Evolutionary conservation across 2,888 invertebrate genomes (phyloP), one percentile per base, ranked within the genome.

Genomic region (Timema podura): DNA sequence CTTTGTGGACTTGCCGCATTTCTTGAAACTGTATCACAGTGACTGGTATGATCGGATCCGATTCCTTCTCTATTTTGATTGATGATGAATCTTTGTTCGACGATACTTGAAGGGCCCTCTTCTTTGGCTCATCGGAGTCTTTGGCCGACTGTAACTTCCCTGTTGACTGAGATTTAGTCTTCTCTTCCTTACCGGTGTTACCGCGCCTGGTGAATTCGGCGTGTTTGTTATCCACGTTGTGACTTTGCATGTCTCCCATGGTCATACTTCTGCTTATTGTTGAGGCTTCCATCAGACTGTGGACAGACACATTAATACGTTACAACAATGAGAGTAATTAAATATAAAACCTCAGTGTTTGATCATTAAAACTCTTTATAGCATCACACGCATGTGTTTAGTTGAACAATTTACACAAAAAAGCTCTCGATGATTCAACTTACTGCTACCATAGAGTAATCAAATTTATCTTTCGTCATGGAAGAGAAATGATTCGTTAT

Each of bases 221-320:
- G 9, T 6, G 6, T 15, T 61, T 61, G 30, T 30, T 45, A 11
- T 61, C 61, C 30, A 3, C 45, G 0, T 44, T 30, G 44, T 45
- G 61, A 44, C 45, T 61, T 44, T 61, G 44, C 3, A 61, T n/a
- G 13, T 61, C 61, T 5, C 61, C 61, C 61, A 61, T 61, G 2
- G 30, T 61, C 44, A 61, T 61, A 13, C 61, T 61, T n/a, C 61
- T 61, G 44, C 61, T 61, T 30, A 30, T 30, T 13, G 61, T 61
- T 30, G 61, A 45, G 11, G 61, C 30, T 13, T 61, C 44, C 44
- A 61, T 11, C 44, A 61, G 45, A 10, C 61, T 61, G 61, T 8
- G 15, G 30, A 30, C 3, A 15, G 16, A 57, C 8, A 13, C 51
- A 13, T 49, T 1, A 10, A n/a, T 49, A 49, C n/a, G n/a, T 49